These are phyloP conservation scores for Chamaetylas fuelleborni DNA, from an alignment of 2,113 vertebrate genomes.

Conservation along the genomic window DNA sequence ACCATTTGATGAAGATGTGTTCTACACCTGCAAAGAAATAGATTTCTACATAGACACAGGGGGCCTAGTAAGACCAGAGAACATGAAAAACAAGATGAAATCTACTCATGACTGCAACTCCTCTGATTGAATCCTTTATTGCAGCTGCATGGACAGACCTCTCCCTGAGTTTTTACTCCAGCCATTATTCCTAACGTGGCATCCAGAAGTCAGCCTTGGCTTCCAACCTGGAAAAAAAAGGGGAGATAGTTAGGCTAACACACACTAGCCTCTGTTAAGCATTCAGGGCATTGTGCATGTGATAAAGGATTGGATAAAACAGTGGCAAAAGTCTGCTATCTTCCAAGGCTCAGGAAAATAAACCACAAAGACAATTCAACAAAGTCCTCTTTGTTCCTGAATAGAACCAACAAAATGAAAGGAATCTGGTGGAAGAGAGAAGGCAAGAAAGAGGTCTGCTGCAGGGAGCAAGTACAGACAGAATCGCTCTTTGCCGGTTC, in stretches of 20 bases:
- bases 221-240: constrained; percentile 9
- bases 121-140: neutral
- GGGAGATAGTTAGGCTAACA: neutral
- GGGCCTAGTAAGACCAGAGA: neutral
- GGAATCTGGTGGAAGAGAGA: constrained; percentile 53
- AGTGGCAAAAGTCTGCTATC: constrained; percentile 62
- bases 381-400: constrained; percentile 63
- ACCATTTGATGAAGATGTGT: neutral
- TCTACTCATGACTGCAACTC: neutral
- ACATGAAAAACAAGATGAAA: constrained; percentile 11
- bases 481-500: neutral
- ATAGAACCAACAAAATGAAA: constrained; percentile 53
- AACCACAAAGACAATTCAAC: constrained; percentile 60
- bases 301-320: constrained; percentile 56
- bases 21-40: neutral
- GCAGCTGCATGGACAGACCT: neutral
- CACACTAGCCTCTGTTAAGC: constrained; percentile 21
- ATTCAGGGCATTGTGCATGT: constrained; percentile 1
- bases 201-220: constrained; percentile 18
- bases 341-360: constrained; percentile 60
- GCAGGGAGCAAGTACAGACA: constrained; percentile 48
- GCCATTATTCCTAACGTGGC: constrained; percentile 35
- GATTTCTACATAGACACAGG: neutral
- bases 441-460: constrained; percentile 53
- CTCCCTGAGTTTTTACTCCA: constrained; percentile 18